Conservation (phyloP, 2,888 invertebrate genomes). For the Callinectes sapidus region DNA sequence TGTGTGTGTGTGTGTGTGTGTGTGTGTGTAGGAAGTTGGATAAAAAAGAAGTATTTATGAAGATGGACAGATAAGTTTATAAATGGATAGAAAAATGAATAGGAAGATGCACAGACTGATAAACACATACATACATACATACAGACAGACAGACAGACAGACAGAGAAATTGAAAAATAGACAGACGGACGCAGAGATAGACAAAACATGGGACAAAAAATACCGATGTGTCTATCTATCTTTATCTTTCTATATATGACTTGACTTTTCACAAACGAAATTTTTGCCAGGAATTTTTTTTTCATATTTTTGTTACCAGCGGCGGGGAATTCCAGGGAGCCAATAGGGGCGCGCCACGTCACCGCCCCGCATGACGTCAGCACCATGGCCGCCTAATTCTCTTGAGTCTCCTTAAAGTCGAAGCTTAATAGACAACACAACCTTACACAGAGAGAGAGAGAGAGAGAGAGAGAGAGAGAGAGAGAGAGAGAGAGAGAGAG, state of each 20-base stretch:
- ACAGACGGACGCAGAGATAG: background rate
- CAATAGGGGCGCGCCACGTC: background rate
- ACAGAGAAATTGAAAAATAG: background rate
- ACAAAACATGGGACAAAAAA: background rate
- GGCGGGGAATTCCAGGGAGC: background rate
- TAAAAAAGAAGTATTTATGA: background rate
- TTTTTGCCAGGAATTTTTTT: background rate
- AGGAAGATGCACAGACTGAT: background rate
- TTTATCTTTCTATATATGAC: background rate
- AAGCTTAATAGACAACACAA: constrained; percentile 21
- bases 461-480: constrained; percentile 36
- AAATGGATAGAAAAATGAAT: background rate
- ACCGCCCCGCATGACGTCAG: background rate
- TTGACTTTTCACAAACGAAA: background rate
- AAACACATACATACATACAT: background rate
- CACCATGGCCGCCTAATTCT: constrained; percentile 13
- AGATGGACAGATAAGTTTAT: background rate
- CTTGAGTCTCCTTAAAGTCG: constrained; percentile 37
- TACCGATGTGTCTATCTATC: background rate
- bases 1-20: too few species aligned
- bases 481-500: constrained; percentile 31
- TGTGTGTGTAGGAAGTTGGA: background rate
- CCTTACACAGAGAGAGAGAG: constrained; percentile 16
- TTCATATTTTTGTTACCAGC: background rate
- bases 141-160: background rate